phyloP scores from a whole-genome alignment of 2,888 invertebrate genomes.

The Tryphoninae sp. region DNA sequence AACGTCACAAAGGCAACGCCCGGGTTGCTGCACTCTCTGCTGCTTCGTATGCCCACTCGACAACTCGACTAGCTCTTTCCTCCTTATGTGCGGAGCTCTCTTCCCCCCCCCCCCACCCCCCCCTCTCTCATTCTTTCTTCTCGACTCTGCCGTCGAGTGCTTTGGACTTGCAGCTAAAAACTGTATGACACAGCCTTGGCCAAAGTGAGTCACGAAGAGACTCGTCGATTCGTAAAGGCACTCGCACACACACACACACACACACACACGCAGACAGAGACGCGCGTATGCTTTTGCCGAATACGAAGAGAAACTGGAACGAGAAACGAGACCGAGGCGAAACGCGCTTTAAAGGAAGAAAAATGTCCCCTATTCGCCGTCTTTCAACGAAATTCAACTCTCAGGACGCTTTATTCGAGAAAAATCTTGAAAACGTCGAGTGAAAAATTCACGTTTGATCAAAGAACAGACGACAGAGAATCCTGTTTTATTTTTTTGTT shows the following conservation, averaged over 20 bases:
- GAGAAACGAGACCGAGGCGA: constrained; percentile 66
- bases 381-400: not conserved
- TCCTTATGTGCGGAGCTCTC: not conserved
- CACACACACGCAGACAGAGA: constrained; percentile 1
- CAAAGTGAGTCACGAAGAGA: constrained; percentile 66
- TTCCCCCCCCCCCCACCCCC: not conserved
- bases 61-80: not conserved
- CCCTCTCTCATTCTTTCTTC: constrained; percentile 34
- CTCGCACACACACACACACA: not conserved
- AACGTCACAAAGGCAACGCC: constrained; percentile 68
- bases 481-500: constrained; percentile 23
- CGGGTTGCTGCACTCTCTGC: constrained; percentile 68
- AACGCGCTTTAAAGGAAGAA: constrained; percentile 10
- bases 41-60: constrained; percentile 34
- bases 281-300: constrained; percentile 40
- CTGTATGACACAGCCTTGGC: constrained; percentile 59
- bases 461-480: too few relatives aligned
- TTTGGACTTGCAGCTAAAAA: constrained; percentile 28
- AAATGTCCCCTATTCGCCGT: not conserved
- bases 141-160: constrained; percentile 47
- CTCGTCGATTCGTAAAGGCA: constrained; percentile 18
- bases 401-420: not conserved
- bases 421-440: not conserved
- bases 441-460: not conserved
- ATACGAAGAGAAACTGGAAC: constrained; percentile 70